These are phyloP conservation scores for Chloromyia formosa DNA, from an alignment of 2,888 invertebrate species.

Conservation along the genomic window DNA sequence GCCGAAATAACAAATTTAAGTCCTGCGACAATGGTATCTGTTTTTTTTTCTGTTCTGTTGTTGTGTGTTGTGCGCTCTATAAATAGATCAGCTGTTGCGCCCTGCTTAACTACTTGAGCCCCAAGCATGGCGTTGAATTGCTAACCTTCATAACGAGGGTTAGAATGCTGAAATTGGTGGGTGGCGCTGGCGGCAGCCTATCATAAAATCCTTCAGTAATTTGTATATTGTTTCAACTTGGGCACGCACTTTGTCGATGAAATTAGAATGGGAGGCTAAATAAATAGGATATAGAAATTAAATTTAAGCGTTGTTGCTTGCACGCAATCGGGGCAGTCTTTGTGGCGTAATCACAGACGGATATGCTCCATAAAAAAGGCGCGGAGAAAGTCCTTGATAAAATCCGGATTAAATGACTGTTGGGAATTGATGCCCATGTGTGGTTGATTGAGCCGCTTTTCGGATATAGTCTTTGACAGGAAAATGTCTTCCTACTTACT, in stretches of 20 bases:
- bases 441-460: too few relatives aligned
- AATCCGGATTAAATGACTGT: too few relatives aligned
- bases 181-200: neutral
- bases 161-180: neutral
- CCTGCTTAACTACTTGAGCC: constrained; percentile 13
- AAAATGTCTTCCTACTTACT: too few relatives aligned
- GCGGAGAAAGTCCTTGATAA: too few relatives aligned
- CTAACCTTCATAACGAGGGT: neutral
- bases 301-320: constrained; percentile 3
- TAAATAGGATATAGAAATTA: neutral
- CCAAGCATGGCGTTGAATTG: constrained; percentile 20
- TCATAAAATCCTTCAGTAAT: constrained; percentile 13
- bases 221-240: constrained; percentile 2
- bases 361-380: too few relatives aligned
- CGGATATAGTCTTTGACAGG: too few relatives aligned
- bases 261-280: too few relatives aligned
- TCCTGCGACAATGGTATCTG: neutral
- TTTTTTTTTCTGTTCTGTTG: too few relatives aligned
- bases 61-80: constrained; percentile 5
- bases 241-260: neutral
- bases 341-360: too few relatives aligned
- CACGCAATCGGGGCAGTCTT: too few relatives aligned
- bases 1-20: neutral
- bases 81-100: constrained; percentile 43
- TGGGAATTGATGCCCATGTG: too few relatives aligned